Percentiles rank a stretch among this genome's conserved stretches.
Evolutionary conservation across 2,888 invertebrate genomes (phyloP).

Genomic region (Escarpia spicata): DNA sequence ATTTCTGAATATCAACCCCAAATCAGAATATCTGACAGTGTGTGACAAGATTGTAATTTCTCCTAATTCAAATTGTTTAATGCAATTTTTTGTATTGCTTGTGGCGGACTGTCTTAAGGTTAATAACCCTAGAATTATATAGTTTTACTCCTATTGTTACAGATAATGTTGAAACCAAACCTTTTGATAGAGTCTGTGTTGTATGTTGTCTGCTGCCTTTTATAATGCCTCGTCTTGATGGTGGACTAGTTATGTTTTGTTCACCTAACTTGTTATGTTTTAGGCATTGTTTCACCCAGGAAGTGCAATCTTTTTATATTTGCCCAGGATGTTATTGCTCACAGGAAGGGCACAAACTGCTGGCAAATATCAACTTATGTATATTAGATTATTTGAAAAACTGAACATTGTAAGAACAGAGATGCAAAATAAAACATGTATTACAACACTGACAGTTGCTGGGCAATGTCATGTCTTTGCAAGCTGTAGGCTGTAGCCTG

Average conservation of each 20-base stretch:
- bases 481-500: too few relatives aligned
- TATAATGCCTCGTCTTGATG: neutral
- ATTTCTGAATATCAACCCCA: neutral
- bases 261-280: neutral
- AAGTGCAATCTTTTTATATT: neutral
- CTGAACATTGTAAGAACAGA: too few relatives aligned
- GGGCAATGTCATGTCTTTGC: too few relatives aligned
- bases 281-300: neutral
- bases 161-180: too few relatives aligned
- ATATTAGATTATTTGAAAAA: too few relatives aligned
- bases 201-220: neutral
- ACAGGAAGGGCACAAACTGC: neutral
- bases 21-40: neutral
- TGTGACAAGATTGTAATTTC: too few relatives aligned
- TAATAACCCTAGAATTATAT: neutral
- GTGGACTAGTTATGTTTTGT: neutral
- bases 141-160: neutral
- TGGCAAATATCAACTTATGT: too few relatives aligned
- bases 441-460: too few relatives aligned
- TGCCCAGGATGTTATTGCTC: neutral
- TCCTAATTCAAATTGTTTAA: too few relatives aligned
- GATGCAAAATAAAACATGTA: too few relatives aligned
- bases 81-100: too few relatives aligned
- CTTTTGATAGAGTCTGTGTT: neutral
- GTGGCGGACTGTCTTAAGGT: too few relatives aligned